These are phyloP conservation scores for Sicus ferrugineus DNA, from an alignment of 2,888 invertebrate species.

Conservation along the genomic window DNA sequence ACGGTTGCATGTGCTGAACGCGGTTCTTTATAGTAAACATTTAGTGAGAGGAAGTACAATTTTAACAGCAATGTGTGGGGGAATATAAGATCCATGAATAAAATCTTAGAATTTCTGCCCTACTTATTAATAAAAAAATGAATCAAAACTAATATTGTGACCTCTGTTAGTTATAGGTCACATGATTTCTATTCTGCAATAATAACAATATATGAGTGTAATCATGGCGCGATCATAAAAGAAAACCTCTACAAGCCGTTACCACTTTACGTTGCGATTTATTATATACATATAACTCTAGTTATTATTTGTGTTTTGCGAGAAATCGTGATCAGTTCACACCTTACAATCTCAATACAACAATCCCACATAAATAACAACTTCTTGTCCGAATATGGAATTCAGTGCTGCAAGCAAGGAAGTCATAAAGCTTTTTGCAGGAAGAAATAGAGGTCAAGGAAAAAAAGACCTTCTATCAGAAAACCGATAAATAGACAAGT, in stretches of 20 bases:
- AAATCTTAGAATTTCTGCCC: too few relatives aligned
- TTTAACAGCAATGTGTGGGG: too few relatives aligned
- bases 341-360: constrained; percentile 35
- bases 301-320: constrained; percentile 24
- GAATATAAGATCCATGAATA: too few relatives aligned
- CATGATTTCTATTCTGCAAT: constrained; percentile 19
- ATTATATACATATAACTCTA: neutral
- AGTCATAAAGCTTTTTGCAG: neutral
- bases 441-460: too few relatives aligned
- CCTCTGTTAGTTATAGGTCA: constrained; percentile 29
- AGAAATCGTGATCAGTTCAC: constrained; percentile 46
- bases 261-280: constrained; percentile 22
- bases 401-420: neutral
- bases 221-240: constrained; percentile 7
- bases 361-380: neutral
- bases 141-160: constrained; percentile 5
- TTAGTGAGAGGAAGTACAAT: too few relatives aligned
- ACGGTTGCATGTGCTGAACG: too few relatives aligned
- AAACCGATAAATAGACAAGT: constrained; percentile 17
- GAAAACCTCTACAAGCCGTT: constrained; percentile 11
- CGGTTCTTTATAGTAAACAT: too few relatives aligned
- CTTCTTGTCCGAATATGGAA: neutral
- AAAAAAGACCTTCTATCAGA: too few relatives aligned
- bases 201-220: neutral
- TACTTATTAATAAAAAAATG: too few relatives aligned